phyloP scores from a whole-genome alignment of 2,888 invertebrate genomes.

The Nezara viridula region DNA sequence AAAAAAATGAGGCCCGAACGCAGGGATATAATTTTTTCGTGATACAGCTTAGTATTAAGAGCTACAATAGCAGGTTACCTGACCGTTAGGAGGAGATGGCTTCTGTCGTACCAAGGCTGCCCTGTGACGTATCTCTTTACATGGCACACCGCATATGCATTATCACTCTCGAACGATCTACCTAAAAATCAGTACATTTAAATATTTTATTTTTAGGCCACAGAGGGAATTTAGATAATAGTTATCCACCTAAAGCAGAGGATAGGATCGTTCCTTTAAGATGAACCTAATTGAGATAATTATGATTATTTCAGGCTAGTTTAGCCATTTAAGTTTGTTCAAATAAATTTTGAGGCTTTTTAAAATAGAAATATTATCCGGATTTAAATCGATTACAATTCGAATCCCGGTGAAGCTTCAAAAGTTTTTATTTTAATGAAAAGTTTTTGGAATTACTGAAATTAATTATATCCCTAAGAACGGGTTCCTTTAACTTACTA shows the following conservation, averaged over 20 bases:
- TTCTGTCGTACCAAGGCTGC: slow-evolving; percentile 24
- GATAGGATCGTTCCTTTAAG: not conserved
- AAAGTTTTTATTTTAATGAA: not conserved
- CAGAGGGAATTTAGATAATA: not conserved
- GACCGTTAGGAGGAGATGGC: slow-evolving; percentile 38
- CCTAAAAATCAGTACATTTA: slow-evolving; percentile 46
- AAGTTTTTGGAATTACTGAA: not conserved
- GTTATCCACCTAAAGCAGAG: not conserved
- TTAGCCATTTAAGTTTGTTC: not conserved
- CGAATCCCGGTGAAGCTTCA: not conserved
- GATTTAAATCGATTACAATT: not conserved
- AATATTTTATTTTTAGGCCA: slow-evolving; percentile 24
- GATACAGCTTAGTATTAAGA: not conserved
- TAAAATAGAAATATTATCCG: not conserved
- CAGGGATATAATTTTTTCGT: not conserved
- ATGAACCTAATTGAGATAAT: not conserved
- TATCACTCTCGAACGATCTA: slow-evolving; percentile 6
- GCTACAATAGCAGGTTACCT: slow-evolving; percentile 43
- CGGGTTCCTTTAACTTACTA: too few relatives aligned
- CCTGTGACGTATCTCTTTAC: slow-evolving; percentile 5
- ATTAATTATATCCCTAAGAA: not conserved
- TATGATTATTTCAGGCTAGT: not conserved
- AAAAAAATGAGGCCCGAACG: not conserved
- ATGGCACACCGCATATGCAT: slow-evolving; percentile 26
- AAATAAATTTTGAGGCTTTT: not conserved